phyloP scores from a whole-genome alignment of 2,113 vertebrate species.

The Tautogolabrus adspersus region DNA sequence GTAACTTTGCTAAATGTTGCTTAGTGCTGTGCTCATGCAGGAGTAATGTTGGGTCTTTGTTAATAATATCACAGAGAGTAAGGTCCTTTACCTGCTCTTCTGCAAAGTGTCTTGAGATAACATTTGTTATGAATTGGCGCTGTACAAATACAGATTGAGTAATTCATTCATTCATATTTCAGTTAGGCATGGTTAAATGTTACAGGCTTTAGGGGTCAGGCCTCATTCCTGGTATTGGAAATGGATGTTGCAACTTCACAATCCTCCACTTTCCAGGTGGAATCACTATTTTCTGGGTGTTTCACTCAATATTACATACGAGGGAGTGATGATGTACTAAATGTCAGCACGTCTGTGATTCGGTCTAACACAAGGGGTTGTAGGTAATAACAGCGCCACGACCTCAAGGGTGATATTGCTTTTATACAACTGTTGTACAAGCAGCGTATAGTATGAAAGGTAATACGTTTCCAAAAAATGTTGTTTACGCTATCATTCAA shows the following conservation, averaged over 20 bases:
- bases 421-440: not conserved
- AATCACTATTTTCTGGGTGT: slow-evolving; percentile 49
- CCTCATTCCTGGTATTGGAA: slow-evolving; percentile 19
- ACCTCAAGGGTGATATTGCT: not conserved
- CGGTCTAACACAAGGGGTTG: too few relatives aligned
- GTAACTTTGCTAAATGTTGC: too few relatives aligned
- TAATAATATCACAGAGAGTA: too few relatives aligned
- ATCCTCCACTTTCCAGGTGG: slow-evolving; percentile 44
- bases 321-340: not conserved
- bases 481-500: too few relatives aligned
- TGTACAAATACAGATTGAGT: too few relatives aligned
- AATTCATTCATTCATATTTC: slow-evolving; percentile 1
- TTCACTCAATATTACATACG: not conserved
- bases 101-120: too few relatives aligned
- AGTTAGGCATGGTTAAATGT: slow-evolving; percentile 27
- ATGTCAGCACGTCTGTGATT: not conserved
- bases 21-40: too few relatives aligned
- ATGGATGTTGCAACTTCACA: slow-evolving; percentile 14
- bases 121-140: too few relatives aligned
- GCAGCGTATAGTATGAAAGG: not conserved
- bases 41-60: too few relatives aligned
- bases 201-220: slow-evolving; percentile 4
- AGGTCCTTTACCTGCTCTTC: too few relatives aligned
- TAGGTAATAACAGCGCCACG: too few relatives aligned
- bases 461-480: not conserved